These are phyloP conservation scores for Eueides isabella DNA, from an alignment of 1,140 invertebrate species.

Conservation along the genomic window DNA sequence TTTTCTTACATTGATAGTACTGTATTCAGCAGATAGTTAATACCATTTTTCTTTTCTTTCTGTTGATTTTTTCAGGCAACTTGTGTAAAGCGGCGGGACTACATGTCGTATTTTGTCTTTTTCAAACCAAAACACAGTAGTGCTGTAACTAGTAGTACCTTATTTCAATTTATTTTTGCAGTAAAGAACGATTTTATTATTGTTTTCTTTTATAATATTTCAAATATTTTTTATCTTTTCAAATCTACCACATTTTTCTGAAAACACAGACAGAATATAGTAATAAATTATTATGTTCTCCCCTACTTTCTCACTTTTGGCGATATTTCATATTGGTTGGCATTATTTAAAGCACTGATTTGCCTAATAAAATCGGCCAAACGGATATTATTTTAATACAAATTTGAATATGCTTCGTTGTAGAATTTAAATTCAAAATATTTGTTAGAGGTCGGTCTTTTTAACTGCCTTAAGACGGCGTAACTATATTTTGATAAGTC, in stretches of 20 bases:
- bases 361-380: not conserved
- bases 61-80: too few species aligned
- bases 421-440: not conserved
- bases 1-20: too few species aligned
- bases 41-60: too few species aligned
- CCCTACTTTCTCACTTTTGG: not conserved
- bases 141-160: too few species aligned
- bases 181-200: too few species aligned
- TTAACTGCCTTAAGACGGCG: rapidly evolving
- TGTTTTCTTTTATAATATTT: too few species aligned
- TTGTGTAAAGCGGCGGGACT: too few species aligned
- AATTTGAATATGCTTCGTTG: not conserved
- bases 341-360: not conserved
- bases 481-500: not conserved
- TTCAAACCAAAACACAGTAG: too few species aligned
- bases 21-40: too few species aligned
- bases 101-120: too few species aligned
- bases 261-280: not conserved
- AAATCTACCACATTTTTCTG: not conserved
- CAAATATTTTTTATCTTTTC: not conserved
- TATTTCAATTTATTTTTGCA: too few species aligned
- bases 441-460: too few species aligned
- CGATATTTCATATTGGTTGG: not conserved
- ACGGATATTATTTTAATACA: not conserved
- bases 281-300: not conserved